These are phyloP conservation scores for Caranx melampygus DNA, from an alignment of 2,113 vertebrate genomes.

Conservation along the genomic window DNA sequence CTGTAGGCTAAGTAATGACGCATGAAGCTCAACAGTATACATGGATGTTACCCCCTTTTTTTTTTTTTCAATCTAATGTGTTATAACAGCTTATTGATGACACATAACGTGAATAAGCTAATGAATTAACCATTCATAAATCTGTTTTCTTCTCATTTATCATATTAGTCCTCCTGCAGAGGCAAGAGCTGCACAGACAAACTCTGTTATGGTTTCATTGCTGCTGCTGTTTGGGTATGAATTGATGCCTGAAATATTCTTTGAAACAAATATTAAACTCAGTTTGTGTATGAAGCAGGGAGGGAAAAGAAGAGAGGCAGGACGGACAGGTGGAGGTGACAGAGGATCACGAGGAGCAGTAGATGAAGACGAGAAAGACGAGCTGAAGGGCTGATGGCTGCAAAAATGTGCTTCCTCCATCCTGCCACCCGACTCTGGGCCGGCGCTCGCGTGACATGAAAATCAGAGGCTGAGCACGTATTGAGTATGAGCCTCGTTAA, in stretches of 20 bases:
- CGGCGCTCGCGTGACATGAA: conserved; percentile 48
- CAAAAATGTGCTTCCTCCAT: conserved; percentile 26
- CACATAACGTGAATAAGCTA: too few relatives aligned
- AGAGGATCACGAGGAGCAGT: conserved; percentile 7
- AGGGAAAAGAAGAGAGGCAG: not conserved
- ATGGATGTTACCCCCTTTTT: too few relatives aligned
- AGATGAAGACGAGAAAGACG: conserved; percentile 23
- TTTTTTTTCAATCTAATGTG: too few relatives aligned
- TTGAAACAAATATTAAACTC: conserved; percentile 5
- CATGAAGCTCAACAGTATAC: too few relatives aligned
- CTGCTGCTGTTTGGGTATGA: not conserved
- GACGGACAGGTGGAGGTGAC: conserved; percentile 48
- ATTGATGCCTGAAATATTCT: not conserved
- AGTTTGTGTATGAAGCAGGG: not conserved
- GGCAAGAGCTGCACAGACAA: too few relatives aligned
- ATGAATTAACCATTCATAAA: too few relatives aligned
- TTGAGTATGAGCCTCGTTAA: conserved; percentile 62
- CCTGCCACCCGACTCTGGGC: conserved; percentile 21
- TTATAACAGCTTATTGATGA: too few relatives aligned
- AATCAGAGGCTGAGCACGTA: conserved; percentile 45
- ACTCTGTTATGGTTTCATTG: too few relatives aligned
- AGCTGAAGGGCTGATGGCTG: conserved; percentile 27
- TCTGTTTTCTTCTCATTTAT: too few relatives aligned
- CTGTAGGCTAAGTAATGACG: too few relatives aligned
- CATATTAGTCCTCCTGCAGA: too few relatives aligned